phyloP scores from a whole-genome alignment of 1,140 invertebrate species.

The Plectus sambesii region DNA sequence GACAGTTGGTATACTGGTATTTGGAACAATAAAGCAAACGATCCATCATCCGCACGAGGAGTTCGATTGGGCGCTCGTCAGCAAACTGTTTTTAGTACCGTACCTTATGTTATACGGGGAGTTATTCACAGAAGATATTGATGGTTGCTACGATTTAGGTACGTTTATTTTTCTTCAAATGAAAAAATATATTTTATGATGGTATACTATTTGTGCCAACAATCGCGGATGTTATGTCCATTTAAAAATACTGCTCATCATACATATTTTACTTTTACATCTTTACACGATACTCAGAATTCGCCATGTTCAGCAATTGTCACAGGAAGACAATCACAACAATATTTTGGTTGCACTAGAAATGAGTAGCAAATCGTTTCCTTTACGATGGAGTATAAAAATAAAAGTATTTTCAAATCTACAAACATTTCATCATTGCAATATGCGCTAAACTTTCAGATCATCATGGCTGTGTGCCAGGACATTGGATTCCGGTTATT shows the following conservation, averaged over 20 bases:
- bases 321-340: too few relatives aligned
- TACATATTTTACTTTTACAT: too few relatives aligned
- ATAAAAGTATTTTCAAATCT: constrained; percentile 22
- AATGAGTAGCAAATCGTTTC: too few relatives aligned
- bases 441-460: too few relatives aligned
- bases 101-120: constrained; percentile 98
- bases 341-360: too few relatives aligned
- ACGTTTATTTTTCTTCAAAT: background rate
- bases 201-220: constrained; percentile 2
- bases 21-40: constrained; percentile 82
- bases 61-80: constrained; percentile 68
- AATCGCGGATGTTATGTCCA: too few relatives aligned
- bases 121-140: constrained; percentile 65
- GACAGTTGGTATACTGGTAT: constrained; percentile 84
- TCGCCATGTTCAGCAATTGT: too few relatives aligned
- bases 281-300: too few relatives aligned
- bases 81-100: constrained; percentile 85
- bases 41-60: constrained; percentile 77
- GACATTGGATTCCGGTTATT: constrained; percentile 78
- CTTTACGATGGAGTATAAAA: too few relatives aligned
- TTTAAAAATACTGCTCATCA: too few relatives aligned
- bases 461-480: constrained; percentile 62
- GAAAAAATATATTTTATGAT: background rate
- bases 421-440: constrained; percentile 54
- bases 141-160: constrained; percentile 43